Evolutionary conservation across 2,888 invertebrate genomes (phyloP).

Genomic region (Hofmannophila pseudospretella): DNA sequence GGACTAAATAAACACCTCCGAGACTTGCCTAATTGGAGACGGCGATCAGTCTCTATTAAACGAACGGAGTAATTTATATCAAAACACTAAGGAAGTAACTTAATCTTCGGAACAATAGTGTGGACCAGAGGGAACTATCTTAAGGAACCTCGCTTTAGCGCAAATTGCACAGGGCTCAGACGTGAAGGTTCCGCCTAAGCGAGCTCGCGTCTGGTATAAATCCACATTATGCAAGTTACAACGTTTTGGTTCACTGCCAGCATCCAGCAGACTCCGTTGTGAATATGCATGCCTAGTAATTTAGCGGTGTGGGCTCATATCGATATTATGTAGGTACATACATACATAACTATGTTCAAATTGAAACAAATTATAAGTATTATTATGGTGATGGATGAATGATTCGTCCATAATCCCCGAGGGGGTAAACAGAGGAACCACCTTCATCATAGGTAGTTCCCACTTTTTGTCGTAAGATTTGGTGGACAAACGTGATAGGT

Average conservation of each 20-base stretch:
- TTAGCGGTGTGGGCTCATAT: constrained; percentile 16
- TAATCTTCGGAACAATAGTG: constrained; percentile 24
- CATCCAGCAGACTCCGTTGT: constrained; percentile 55
- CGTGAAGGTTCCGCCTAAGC: constrained; percentile 36
- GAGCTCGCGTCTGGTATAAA: constrained; percentile 54
- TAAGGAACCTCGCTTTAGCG: constrained; percentile 13
- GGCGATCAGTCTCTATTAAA: constrained; percentile 6
- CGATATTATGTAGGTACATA: not conserved
- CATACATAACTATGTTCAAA: no score
- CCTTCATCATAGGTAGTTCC: no score
- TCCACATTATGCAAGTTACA: constrained; percentile 68
- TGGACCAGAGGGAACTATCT: constrained; percentile 4
- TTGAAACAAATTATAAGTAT: no score
- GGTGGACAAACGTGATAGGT: no score
- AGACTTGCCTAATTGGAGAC: not conserved
- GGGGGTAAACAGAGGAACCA: no score
- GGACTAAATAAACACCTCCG: not conserved
- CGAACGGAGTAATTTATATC: constrained; percentile 3
- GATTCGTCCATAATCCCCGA: no score
- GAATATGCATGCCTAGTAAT: constrained; percentile 26
- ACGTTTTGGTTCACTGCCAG: constrained; percentile 71
- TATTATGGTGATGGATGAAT: no score
- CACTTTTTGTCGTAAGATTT: no score
- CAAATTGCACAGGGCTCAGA: constrained; percentile 58
- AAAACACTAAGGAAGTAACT: constrained; percentile 5